Conservation (phyloP, 2,113 vertebrate species). For the Lophius piscatorius region DNA sequence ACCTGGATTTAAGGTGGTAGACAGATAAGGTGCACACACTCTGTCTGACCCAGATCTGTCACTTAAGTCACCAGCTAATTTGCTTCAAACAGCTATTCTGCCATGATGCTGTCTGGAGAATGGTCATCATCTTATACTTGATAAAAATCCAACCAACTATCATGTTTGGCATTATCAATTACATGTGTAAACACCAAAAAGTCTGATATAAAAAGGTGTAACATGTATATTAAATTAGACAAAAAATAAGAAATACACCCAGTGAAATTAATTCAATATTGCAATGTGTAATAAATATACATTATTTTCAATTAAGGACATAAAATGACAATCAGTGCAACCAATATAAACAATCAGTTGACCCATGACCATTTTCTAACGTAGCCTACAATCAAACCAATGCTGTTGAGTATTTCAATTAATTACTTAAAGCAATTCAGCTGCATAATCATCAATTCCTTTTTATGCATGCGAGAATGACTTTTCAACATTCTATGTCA, state of each 20-base stretch:
- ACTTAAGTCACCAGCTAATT: conserved; percentile 20
- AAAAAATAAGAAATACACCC: neutral
- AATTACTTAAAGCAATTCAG: too few species aligned
- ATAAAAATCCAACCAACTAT: too few species aligned
- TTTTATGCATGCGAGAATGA: conserved; percentile 16
- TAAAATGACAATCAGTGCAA: conserved; percentile 2
- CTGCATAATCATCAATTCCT: conserved; percentile 2
- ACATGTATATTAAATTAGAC: neutral
- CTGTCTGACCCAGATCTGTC: conserved; percentile 59
- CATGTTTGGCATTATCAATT: too few species aligned
- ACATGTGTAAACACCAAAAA: neutral
- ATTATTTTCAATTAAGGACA: too few species aligned
- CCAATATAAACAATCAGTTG: conserved; percentile 7
- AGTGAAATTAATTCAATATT: neutral
- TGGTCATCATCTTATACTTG: too few species aligned
- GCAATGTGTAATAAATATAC: neutral
- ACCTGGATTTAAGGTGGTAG: conserved; percentile 31
- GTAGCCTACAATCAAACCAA: neutral
- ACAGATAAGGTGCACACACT: conserved; percentile 19
- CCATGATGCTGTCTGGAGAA: conserved; percentile 12
- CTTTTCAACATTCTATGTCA: conserved; percentile 10
- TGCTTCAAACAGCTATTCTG: conserved; percentile 16
- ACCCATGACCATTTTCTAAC: conserved; percentile 2
- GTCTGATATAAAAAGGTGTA: too few species aligned
- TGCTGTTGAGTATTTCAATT: too few species aligned